Base-by-base conservation (phyloP, 92 coral and sea anemone genomes). In the Phenganax subtilis region DNA sequence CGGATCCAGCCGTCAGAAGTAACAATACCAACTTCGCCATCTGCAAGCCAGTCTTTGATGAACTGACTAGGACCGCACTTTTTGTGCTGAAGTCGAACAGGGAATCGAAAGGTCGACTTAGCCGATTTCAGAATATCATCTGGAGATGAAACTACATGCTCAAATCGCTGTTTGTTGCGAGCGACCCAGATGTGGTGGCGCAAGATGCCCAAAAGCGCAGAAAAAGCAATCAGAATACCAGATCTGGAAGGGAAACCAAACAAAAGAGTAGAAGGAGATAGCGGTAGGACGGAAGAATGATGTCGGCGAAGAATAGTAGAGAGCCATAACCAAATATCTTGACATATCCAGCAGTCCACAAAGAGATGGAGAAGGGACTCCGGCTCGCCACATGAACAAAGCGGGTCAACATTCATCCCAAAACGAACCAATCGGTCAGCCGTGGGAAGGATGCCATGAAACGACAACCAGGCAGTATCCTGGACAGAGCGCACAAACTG, bases 351-450 rank as follows among this genome's bases (percentile, higher is more conserved):
- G 16, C 76, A 72, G 9, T 3, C 9, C 11, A 20, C 16, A 51
- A 72, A 51, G 6, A 72, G 58, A 47, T 72, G 76, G 8, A 72
- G 5, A 8, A 72, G 25, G 6, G 55, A 3, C 58, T 72, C 76
- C 9, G n/a, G 70, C 9, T 37, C 27, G 17, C 81, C 81, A 55
- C 81, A 76, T 15, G 16, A 16, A 56, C 81, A 76, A 6, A 3
- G 12, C 53, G 81, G 81, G n/a, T 76, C 75, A 10, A 56, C 51
- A 5, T 16, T 55, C 51, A 15, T 20, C 8, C 71, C 71, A 60
- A 55, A 76, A 29, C 66, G 69, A 9, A 76, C 29, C 6, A 76
- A 70, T 5, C 81, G 81, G 8, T 54, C 81, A 3, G 77, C 77
- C 9, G 77, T 72, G 6, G 57, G 61, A 14, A 72, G 37, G 12